phyloP scores from a whole-genome alignment of 2,888 invertebrate species.

The Acanthococcus lagerstroemiae region DNA sequence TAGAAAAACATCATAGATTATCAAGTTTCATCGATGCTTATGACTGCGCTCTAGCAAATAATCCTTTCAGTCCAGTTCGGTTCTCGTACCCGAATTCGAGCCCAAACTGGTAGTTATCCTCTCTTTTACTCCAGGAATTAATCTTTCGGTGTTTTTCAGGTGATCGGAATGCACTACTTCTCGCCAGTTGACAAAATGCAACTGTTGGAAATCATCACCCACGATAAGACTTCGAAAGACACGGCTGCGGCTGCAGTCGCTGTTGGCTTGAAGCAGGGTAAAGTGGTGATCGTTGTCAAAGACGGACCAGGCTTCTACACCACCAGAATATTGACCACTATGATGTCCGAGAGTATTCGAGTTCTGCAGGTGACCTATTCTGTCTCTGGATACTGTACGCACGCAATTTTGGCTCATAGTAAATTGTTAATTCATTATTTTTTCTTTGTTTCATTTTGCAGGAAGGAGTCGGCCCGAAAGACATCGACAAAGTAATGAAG shows the following conservation, averaged over 20 bases:
- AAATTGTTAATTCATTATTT: background rate
- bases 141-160: constrained; percentile 41
- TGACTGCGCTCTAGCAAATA: too few relatives aligned
- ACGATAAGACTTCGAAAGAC: constrained; percentile 89
- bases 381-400: too few relatives aligned
- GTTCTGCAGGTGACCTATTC: constrained; percentile 42
- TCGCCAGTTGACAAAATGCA: constrained; percentile 99
- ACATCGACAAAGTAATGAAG: constrained; percentile 71
- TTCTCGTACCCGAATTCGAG: background rate
- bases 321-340: constrained; percentile 84
- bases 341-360: constrained; percentile 84
- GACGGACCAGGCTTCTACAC: constrained; percentile 99
- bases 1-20: too few relatives aligned
- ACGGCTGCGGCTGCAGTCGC: constrained; percentile 79
- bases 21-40: too few relatives aligned
- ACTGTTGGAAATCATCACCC: constrained; percentile 93
- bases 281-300: constrained; percentile 93
- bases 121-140: background rate
- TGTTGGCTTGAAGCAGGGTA: constrained; percentile 90
- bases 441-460: constrained; percentile 42
- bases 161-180: constrained; percentile 97
- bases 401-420: too few relatives aligned
- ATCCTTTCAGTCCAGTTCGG: too few relatives aligned
- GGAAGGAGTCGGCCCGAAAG: constrained; percentile 87
- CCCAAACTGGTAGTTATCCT: background rate